Base-by-base conservation (phyloP, 92 coral and sea anemone genomes). In the Palythoa heliodiscus region DNA sequence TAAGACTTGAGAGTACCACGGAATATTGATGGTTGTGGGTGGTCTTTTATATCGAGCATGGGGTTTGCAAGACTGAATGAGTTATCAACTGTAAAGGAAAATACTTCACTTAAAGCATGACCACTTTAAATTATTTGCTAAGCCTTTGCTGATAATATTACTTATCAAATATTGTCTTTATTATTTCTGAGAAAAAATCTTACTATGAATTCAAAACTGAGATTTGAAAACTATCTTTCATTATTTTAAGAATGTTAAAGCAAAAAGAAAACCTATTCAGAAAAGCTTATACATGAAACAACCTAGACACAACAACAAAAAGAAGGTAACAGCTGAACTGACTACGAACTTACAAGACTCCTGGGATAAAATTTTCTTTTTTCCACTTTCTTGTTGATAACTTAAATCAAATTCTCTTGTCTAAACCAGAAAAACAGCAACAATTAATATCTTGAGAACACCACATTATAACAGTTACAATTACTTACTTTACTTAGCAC, bases 31-130 rank as follows among this genome's bases (percentile, higher is more conserved):
- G 99, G 98, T 76, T 97, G 99, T 43, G 95, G 96, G 25, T 91
- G 95, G 20, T 93, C 99, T 74, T 93, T 88, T 79, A 89, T 88
- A 68, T 88, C 92, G 60, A 97, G 87, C 64, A 88, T 82, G 19
- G 98, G 98, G 66, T 96, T 94, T 3, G 98, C 98, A 60, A 96
- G 91, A 76, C 98, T 96, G 80, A 89, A 96, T 29, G 93, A 90
- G 89, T 90, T 89, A 87, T 96, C 98, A 90, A 96, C 98, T 96
- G 90, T 16, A 83, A 16, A 52, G 82, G 48, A 25, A 70, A 19
- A 63, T 63, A 35, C 20, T 19, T 63, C 22, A 89, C 39, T n/a
- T 4, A 7, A 9, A 6, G 13, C 23, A 74, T 16, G 5, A 52
- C 13, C 1, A 40, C 40, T 50, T 29, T 1, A 29, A 53, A 55